These are phyloP conservation scores for Porites divaricata DNA, from an alignment of 92 coral and sea anemone genomes.

Conservation along the genomic window DNA sequence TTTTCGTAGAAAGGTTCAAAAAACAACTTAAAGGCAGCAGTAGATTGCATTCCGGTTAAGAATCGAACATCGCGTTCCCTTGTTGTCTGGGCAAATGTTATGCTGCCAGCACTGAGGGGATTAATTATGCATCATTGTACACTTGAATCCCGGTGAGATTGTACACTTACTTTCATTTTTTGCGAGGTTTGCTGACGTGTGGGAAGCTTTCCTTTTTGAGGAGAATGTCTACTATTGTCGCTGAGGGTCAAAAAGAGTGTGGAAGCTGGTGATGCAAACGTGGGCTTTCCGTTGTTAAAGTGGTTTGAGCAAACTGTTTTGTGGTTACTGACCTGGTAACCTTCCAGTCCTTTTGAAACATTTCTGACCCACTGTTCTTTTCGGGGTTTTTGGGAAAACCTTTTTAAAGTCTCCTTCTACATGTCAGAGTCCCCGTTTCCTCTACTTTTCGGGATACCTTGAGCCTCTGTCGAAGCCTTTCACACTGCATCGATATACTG, in stretches of 20 bases:
- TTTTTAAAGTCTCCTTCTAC: slow-evolving; percentile 13
- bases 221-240: neutral
- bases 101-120: slow-evolving; percentile 11
- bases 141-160: neutral
- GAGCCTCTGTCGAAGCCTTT: neutral
- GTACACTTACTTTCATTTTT: slow-evolving; percentile 2
- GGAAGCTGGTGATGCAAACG: too few species aligned
- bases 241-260: too few species aligned
- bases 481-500: neutral
- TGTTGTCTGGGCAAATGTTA: slow-evolving; percentile 31
- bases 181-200: neutral
- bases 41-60: too few species aligned
- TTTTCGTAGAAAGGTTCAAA: slow-evolving; percentile 26
- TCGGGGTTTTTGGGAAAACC: neutral
- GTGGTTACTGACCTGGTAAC: slow-evolving; percentile 14
- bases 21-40: slow-evolving; percentile 18
- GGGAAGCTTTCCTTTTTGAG: slow-evolving; percentile 4
- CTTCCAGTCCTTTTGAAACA: slow-evolving; percentile 30
- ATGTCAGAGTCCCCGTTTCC: neutral
- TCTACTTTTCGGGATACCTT: neutral
- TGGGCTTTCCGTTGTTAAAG: slow-evolving; percentile 45
- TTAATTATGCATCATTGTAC: slow-evolving; percentile 3
- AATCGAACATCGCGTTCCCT: slow-evolving; percentile 32
- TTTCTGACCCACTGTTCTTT: slow-evolving; percentile 25
- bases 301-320: slow-evolving; percentile 51